Percentiles rank a stretch among this genome's conserved stretches.
Evolutionary conservation across 2,888 invertebrate genomes (phyloP).

Genomic region (Drosophila anomalipes): DNA sequence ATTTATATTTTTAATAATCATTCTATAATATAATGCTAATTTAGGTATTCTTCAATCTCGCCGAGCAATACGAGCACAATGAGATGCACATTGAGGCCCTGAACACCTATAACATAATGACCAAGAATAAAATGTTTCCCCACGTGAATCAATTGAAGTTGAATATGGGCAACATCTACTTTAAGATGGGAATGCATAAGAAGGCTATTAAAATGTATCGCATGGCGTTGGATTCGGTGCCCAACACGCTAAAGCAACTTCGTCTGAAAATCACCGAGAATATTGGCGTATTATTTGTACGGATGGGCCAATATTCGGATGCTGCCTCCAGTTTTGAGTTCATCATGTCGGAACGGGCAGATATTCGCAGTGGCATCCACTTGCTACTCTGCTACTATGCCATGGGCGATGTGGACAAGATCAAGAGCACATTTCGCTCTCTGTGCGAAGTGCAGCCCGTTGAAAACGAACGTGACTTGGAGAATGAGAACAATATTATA

Average conservation of each 20-base stretch:
- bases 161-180: slow-evolving; percentile 99
- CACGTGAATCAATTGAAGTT: slow-evolving; percentile 97
- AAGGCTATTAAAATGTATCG: slow-evolving; percentile 99
- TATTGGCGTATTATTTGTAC: slow-evolving; percentile 95
- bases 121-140: slow-evolving; percentile 96
- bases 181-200: slow-evolving; percentile 95
- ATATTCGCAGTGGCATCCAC: slow-evolving; percentile 95
- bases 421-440: slow-evolving; percentile 96
- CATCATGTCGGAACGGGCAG: slow-evolving; percentile 98
- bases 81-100: slow-evolving; percentile 98
- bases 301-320: slow-evolving; percentile 98
- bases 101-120: slow-evolving; percentile 97
- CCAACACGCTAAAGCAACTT: slow-evolving; percentile 96
- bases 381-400: slow-evolving; percentile 95
- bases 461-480: slow-evolving; percentile 86
- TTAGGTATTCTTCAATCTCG: slow-evolving; percentile 97
- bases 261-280: slow-evolving; percentile 99
- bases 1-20: background rate
- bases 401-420: slow-evolving; percentile 96
- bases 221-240: slow-evolving; percentile 99
- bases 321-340: slow-evolving; percentile 98
- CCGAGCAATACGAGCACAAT: slow-evolving; percentile 96
- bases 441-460: slow-evolving; percentile 92
- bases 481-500: slow-evolving; percentile 93
- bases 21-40: background rate